These are phyloP conservation scores for Pseudomyrmex pallidus DNA, from an alignment of 1,140 invertebrate species.

Conservation along the genomic window DNA sequence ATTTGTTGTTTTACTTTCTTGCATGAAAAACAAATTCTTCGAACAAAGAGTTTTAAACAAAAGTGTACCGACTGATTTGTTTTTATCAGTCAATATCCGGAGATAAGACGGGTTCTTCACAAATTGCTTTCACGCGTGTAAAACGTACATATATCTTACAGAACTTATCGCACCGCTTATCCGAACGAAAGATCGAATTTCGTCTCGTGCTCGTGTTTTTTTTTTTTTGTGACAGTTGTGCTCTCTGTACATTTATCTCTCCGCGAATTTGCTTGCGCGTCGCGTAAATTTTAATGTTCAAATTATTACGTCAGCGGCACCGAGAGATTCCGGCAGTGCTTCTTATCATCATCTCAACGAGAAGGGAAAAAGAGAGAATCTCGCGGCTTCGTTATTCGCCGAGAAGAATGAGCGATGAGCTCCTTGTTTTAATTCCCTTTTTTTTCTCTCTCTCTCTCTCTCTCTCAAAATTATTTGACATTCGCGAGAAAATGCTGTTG, in stretches of 20 bases:
- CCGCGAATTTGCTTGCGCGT: neutral
- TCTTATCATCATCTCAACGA: neutral
- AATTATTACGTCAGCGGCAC: conserved; percentile 33
- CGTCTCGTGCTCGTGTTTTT: neutral
- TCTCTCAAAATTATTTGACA: neutral
- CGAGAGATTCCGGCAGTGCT: neutral
- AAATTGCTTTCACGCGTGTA: conserved; percentile 21
- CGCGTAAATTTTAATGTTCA: conserved; percentile 10
- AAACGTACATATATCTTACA: conserved; percentile 20
- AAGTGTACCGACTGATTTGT: conserved; percentile 41
- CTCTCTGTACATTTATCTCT: neutral
- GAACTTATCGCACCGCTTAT: conserved; percentile 32
- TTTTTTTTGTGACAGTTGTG: neutral
- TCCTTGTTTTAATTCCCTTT: neutral
- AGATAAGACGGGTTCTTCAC: conserved; percentile 38
- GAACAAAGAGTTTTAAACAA: conserved; percentile 15
- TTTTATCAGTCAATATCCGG: conserved; percentile 44
- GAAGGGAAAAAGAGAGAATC: neutral
- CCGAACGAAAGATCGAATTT: conserved; percentile 17
- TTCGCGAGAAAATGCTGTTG: conserved; percentile 49
- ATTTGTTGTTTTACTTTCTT: neutral
- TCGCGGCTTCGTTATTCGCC: neutral
- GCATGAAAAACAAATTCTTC: neutral
- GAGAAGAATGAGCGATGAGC: neutral
- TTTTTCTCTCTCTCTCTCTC: neutral